Conservation (phyloP, 1,140 invertebrate genomes). For the Drosophila serrata region DNA sequence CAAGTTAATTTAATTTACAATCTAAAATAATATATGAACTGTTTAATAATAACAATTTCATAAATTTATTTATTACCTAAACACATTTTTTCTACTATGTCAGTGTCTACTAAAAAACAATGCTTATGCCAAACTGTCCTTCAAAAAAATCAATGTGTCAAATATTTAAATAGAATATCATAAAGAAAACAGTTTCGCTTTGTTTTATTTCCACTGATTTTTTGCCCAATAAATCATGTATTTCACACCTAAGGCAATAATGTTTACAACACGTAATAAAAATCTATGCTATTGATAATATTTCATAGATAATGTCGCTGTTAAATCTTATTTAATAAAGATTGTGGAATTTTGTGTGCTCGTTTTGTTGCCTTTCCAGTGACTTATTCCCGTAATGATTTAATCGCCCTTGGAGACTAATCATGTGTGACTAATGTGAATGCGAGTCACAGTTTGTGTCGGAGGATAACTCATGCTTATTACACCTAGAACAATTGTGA, state of each 20-base stretch:
- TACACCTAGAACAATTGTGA: slow-evolving; percentile 5
- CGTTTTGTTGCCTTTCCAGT: slow-evolving; percentile 4
- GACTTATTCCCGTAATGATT: slow-evolving; percentile 35
- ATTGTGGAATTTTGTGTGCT: not conserved
- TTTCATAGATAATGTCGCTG: not conserved
- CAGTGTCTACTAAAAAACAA: too few relatives aligned
- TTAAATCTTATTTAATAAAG: slow-evolving; percentile 14
- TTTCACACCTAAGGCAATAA: not conserved
- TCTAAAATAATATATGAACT: too few relatives aligned
- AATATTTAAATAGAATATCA: not conserved
- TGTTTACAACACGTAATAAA: slow-evolving; percentile 1
- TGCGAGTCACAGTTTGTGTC: slow-evolving; percentile 1
- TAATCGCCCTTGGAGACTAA: slow-evolving; percentile 37
- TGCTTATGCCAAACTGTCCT: too few relatives aligned
- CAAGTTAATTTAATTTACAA: too few relatives aligned
- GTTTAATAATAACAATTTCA: too few relatives aligned
- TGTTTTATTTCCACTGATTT: not conserved
- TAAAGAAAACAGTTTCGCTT: not conserved
- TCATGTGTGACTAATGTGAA: slow-evolving; percentile 35
- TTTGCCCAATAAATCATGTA: not conserved
- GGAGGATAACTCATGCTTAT: slow-evolving; percentile 19
- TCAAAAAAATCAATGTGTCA: not conserved
- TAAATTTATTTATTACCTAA: too few relatives aligned
- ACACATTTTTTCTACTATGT: too few relatives aligned
- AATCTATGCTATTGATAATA: slow-evolving; percentile 18